Evolutionary conservation across 2,888 invertebrate genomes (phyloP).

Genomic region (Teinopalpus imperialis): DNA sequence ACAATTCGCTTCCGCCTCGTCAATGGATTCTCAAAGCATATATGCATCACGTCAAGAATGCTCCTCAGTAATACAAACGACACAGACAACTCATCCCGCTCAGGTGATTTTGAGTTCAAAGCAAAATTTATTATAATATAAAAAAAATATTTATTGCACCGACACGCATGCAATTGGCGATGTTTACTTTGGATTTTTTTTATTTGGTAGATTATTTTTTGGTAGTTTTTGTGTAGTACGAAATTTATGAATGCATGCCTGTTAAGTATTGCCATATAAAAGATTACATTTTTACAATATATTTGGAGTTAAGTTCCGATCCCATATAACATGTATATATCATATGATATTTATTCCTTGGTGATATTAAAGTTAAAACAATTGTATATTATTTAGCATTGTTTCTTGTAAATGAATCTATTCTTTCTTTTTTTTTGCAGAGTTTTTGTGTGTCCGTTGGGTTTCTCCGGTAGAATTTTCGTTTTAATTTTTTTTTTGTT

Average conservation of each 20-base stretch:
- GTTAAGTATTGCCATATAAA: conserved; percentile 13
- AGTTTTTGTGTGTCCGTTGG: conserved; percentile 66
- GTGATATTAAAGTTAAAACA: conserved; percentile 16
- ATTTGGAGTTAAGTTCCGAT: conserved; percentile 2
- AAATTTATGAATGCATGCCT: conserved; percentile 26
- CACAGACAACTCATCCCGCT: conserved; percentile 29
- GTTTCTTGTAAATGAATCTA: conserved; percentile 44
- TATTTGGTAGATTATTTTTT: conserved; percentile 25
- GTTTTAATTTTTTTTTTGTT: conserved; percentile 53
- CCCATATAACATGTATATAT: conserved; percentile 27
- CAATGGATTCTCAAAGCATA: conserved; percentile 42
- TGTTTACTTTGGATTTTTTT: conserved; percentile 16
- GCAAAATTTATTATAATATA: conserved; percentile 4
- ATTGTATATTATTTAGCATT: conserved; percentile 29
- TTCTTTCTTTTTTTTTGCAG: conserved; percentile 61
- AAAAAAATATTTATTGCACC: no score
- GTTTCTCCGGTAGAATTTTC: conserved; percentile 74
- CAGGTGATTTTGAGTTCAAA: conserved; percentile 29
- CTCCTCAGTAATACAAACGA: conserved; percentile 38
- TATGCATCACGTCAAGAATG: conserved; percentile 58
- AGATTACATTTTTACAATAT: conserved; percentile 3
- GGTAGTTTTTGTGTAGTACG: conserved; percentile 25
- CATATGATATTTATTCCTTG: conserved; percentile 26
- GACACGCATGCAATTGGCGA: conserved; percentile 33
- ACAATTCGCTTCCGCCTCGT: conserved; percentile 43